phyloP scores from a whole-genome alignment of 2,888 invertebrate genomes.

The Euplexia lucipara region DNA sequence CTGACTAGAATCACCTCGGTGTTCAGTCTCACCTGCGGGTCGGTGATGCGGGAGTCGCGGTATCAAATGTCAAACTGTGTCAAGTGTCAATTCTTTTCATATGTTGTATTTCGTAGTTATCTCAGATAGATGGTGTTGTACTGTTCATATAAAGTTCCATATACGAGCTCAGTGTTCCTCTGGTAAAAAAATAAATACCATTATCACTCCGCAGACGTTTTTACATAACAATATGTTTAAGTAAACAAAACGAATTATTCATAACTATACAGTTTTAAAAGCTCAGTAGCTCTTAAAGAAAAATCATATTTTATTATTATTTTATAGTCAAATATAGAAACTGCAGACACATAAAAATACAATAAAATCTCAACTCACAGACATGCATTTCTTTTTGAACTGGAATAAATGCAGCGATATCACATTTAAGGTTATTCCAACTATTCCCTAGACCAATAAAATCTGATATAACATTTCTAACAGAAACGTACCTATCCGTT shows the following conservation, averaged over 20 bases:
- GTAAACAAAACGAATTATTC: background rate
- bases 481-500: slow-evolving; percentile 6
- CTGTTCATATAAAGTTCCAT: background rate
- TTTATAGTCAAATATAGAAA: slow-evolving; percentile 13
- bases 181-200: no score
- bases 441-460: slow-evolving; percentile 40
- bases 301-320: slow-evolving; percentile 23
- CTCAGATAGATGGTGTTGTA: no score
- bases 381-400: slow-evolving; percentile 22
- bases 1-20: no score
- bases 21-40: no score
- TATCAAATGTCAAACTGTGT: no score
- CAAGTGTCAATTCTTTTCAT: no score
- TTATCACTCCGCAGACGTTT: no score
- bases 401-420: slow-evolving; percentile 13
- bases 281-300: background rate
- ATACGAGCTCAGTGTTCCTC: no score
- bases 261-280: background rate
- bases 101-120: no score
- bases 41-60: no score
- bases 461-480: slow-evolving; percentile 3
- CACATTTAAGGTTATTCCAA: background rate
- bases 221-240: background rate
- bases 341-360: slow-evolving; percentile 24
- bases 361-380: slow-evolving; percentile 13